Evolutionary conservation across 2,113 vertebrate species (phyloP).

Genomic region (Morone chrysops): DNA sequence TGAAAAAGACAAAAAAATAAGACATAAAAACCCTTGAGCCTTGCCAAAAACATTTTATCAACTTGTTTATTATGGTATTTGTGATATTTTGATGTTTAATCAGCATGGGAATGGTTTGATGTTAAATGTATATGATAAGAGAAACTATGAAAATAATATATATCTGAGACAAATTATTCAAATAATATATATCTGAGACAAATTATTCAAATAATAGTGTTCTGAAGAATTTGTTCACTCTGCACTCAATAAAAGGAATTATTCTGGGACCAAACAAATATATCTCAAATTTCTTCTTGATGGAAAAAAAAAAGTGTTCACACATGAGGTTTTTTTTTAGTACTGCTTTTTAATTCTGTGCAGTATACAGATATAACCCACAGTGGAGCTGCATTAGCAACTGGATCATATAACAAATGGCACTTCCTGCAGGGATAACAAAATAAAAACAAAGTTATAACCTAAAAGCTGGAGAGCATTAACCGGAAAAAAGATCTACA

Average conservation of each 20-base stretch:
- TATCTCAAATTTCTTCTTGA: conserved; percentile 34
- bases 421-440: conserved; percentile 42
- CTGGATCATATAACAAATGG: conserved; percentile 40
- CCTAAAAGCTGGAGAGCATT: conserved; percentile 47
- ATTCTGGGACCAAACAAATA: conserved; percentile 84
- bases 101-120: conserved; percentile 85
- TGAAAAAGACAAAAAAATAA: conserved; percentile 13
- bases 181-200: conserved; percentile 58
- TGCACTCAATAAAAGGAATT: conserved; percentile 87
- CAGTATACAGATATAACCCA: conserved; percentile 54
- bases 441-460: conserved; percentile 38
- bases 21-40: conserved; percentile 27
- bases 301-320: not conserved
- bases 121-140: conserved; percentile 66
- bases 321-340: not conserved
- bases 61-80: conserved; percentile 62
- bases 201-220: conserved; percentile 73
- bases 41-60: conserved; percentile 51
- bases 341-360: conserved; percentile 38
- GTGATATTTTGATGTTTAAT: conserved; percentile 83
- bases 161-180: conserved; percentile 33
- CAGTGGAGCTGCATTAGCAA: conserved; percentile 47
- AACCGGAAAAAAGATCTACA: conserved; percentile 27
- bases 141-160: conserved; percentile 32
- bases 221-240: conserved; percentile 81